Percentiles rank a stretch among this genome's conserved stretches.
Conservation (phyloP, 2,113 vertebrate species). For the Patagioenas fasciata region DNA sequence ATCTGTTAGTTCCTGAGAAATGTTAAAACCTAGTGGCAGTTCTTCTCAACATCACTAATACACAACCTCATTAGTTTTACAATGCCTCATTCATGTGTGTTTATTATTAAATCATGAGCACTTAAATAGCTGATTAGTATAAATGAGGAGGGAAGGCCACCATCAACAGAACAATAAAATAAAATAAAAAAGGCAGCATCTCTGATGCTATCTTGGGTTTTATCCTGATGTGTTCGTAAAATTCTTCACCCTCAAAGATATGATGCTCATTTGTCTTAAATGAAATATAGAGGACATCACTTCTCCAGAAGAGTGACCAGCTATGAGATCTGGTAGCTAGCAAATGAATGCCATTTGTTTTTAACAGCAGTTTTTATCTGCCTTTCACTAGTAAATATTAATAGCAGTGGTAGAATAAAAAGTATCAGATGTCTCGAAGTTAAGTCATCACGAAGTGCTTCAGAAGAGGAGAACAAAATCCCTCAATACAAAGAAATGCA, state of each 20-base stretch:
- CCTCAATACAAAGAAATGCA: neutral
- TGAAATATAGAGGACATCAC: conserved; percentile 37
- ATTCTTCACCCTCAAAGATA: conserved; percentile 36
- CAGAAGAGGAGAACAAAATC: neutral
- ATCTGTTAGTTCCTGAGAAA: neutral
- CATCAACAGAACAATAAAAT: conserved; percentile 20
- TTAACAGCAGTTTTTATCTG: conserved; percentile 52
- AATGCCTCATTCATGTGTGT: conserved; percentile 17
- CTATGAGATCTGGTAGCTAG: conserved; percentile 14
- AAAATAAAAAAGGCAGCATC: neutral
- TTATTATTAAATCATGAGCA: conserved; percentile 66
- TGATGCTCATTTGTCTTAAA: neutral
- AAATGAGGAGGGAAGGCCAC: conserved; percentile 37
- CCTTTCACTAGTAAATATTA: conserved; percentile 49
- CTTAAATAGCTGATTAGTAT: conserved; percentile 43
- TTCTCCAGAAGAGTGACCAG: conserved; percentile 21
- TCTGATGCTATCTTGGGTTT: neutral
- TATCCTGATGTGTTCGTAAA: conserved; percentile 24
- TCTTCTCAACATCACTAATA: conserved; percentile 18
- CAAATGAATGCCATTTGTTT: conserved; percentile 47
- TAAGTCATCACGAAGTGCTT: neutral
- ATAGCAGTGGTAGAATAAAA: conserved; percentile 31
- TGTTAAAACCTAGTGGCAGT: neutral
- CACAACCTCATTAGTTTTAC: conserved; percentile 33
- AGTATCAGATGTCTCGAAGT: neutral